Base-by-base conservation (phyloP, 2,888 invertebrate species). In the Mythimna lalbum region DNA sequence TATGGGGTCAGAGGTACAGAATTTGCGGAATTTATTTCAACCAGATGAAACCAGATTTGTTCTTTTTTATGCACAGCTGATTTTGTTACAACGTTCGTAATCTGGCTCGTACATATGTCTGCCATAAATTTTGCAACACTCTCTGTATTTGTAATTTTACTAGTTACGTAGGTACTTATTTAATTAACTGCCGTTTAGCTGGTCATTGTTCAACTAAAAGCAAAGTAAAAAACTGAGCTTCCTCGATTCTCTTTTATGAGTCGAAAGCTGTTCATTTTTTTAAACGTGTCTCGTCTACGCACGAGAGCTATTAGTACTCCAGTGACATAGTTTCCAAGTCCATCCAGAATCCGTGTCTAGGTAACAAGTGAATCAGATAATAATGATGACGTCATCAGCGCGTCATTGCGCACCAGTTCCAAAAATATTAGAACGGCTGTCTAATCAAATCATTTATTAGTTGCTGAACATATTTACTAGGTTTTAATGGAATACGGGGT, bases 331-430 rank as follows among this genome's bases (percentile, higher is more conserved):
- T 69, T 82, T 62, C 50, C 9, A 61, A 75, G 53, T 74, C 63
- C 59, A 78, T 53, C 31, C 64, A 63, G 65, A 73, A 75, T 76
- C 63, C 49, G 56, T 21, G 70, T 81, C 73, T 82, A 81, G 76
- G 76, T 82, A 73, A 76, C 73, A 73, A 78, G 74, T 81, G 78
- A 84, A 84, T 84, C 84, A 84, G 83, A 84, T 84, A 84, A 84
- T 82, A 73, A 78, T 63, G 59, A 57, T 80, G 84, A 84, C 83
- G 80, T 74, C 73, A 74, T 6, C 5, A 69, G 57, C 50, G 57
- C 73, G 74, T 80, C 84, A 78, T 61, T 74, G 66, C 68, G 81
- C 56, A 70, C 76, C 49, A 61, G 68, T 69, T 76, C 76, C 71
- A 71, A 78, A 84, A 84, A 82, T 80, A 84, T 80, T 73, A 78